Evolutionary conservation across 1,140 invertebrate genomes (phyloP).

Genomic region (Apis florea): DNA sequence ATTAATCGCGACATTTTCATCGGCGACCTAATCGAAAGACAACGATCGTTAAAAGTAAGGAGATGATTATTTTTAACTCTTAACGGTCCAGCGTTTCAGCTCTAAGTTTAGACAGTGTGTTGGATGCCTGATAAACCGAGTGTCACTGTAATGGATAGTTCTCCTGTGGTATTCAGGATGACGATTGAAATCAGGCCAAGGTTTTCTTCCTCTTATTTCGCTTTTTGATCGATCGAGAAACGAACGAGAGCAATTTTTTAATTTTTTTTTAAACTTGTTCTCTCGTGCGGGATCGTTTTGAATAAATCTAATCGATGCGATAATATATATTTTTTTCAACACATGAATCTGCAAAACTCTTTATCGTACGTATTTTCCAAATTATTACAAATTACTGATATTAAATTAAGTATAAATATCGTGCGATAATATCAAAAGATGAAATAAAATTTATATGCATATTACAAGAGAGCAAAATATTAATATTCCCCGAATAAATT

Average conservation of each 20-base stretch:
- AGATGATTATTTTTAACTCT: conserved; percentile 37
- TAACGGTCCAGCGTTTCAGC: background rate
- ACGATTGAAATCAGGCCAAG: background rate
- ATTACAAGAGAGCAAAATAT: too few relatives aligned
- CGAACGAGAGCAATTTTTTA: background rate
- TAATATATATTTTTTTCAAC: too few relatives aligned
- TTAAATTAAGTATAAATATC: too few relatives aligned
- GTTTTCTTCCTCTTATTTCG: background rate
- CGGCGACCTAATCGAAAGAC: conserved; percentile 11
- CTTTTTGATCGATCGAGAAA: background rate
- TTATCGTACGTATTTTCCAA: too few relatives aligned
- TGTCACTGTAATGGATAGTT: background rate
- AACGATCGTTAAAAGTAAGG: background rate
- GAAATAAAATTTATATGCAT: too few relatives aligned
- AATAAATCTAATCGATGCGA: too few relatives aligned
- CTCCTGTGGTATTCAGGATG: background rate
- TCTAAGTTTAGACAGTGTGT: background rate
- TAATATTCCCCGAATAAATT: too few relatives aligned
- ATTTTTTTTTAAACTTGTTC: too few relatives aligned
- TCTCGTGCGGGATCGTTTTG: too few relatives aligned
- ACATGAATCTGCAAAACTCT: too few relatives aligned
- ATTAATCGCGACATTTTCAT: background rate
- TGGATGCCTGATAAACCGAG: background rate
- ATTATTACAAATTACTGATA: too few relatives aligned
- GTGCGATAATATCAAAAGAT: too few relatives aligned